Percentiles rank a stretch among this genome's conserved stretches.
phyloP scores from a whole-genome alignment of 1,140 invertebrate genomes.

The Bombus pyrosoma region DNA sequence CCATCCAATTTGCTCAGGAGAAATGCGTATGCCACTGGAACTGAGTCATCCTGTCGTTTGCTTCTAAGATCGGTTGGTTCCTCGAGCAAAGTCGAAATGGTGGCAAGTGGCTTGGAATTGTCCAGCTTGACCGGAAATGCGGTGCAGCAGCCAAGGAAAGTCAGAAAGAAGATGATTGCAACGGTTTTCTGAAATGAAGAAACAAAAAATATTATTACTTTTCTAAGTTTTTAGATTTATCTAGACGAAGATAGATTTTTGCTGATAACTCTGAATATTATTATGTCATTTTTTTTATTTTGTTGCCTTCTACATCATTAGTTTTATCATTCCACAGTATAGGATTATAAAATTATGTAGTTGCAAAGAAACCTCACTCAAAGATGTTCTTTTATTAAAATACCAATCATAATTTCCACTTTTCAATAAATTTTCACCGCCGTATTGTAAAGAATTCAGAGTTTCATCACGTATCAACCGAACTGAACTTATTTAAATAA shows the following conservation, averaged over 20 bases:
- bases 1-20: background rate
- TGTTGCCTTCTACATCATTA: too few species aligned
- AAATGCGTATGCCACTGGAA: background rate
- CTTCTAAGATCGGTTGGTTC: background rate
- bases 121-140: slow-evolving; percentile 33
- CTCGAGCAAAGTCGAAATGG: background rate
- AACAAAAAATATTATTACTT: background rate
- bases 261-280: background rate
- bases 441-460: background rate
- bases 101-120: background rate
- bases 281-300: background rate
- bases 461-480: too few species aligned
- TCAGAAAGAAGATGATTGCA: background rate
- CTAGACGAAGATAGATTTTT: background rate
- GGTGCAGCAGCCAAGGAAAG: slow-evolving; percentile 15
- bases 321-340: too few species aligned
- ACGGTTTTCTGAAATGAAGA: slow-evolving; percentile 16
- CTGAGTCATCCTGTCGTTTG: background rate
- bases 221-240: background rate
- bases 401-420: too few species aligned
- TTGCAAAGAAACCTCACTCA: too few species aligned
- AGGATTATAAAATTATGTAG: too few species aligned
- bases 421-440: too few species aligned
- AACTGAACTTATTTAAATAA: background rate
- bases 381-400: too few species aligned